phyloP scores from a whole-genome alignment of 1,140 invertebrate genomes.

The Sycobia sp. region DNA sequence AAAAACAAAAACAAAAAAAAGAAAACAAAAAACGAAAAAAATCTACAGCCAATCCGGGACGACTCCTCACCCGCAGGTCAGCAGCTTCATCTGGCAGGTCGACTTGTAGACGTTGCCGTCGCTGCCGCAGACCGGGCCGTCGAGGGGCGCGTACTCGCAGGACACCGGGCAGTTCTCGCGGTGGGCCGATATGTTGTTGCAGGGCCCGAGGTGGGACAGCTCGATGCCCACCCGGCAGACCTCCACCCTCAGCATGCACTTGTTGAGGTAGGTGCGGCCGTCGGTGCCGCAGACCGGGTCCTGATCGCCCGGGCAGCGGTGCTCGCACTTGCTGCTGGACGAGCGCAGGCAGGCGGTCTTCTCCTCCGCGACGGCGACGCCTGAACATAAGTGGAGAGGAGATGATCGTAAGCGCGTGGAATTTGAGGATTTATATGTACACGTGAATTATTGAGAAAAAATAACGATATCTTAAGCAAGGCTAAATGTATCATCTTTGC shows the following conservation, averaged over 20 bases:
- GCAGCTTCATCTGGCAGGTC: slow-evolving; percentile 89
- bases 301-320: slow-evolving; percentile 78
- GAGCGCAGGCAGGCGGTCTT: slow-evolving; percentile 71
- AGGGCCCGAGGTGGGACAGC: slow-evolving; percentile 81
- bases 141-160: slow-evolving; percentile 80
- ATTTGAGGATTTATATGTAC: too few relatives aligned
- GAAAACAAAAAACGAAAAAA: too few relatives aligned
- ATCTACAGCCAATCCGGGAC: too few relatives aligned
- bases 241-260: slow-evolving; percentile 88
- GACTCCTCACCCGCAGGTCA: slow-evolving; percentile 88
- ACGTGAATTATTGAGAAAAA: too few relatives aligned
- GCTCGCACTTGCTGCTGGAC: slow-evolving; percentile 77
- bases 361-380: slow-evolving; percentile 65
- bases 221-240: slow-evolving; percentile 74
- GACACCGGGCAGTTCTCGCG: slow-evolving; percentile 86
- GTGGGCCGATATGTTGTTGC: slow-evolving; percentile 86
- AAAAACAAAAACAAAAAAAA: too few relatives aligned
- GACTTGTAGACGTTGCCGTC: slow-evolving; percentile 93
- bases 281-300: slow-evolving; percentile 91
- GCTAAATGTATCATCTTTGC: too few relatives aligned
- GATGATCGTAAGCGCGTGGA: too few relatives aligned
- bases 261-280: slow-evolving; percentile 86
- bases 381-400: too few relatives aligned
- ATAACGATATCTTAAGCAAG: too few relatives aligned
- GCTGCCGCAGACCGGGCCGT: slow-evolving; percentile 88